Evolutionary conservation across 2,888 invertebrate species (phyloP), one percentile per base, ranked within the genome.

Genomic region (Pyrrhia umbra): DNA sequence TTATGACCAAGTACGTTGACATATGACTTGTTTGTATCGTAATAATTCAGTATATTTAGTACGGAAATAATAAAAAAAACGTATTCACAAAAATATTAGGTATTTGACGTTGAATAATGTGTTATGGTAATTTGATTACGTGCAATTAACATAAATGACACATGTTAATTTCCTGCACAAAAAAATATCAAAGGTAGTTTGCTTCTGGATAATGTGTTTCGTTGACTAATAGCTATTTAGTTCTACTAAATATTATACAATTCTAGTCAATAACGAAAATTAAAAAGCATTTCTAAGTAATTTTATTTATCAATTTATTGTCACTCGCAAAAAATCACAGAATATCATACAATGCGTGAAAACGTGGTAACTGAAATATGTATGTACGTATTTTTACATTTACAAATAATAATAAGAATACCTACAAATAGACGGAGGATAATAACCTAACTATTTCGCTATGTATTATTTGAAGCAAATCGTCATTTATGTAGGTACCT

Each of bases 1-100:
- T 86, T 80, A 54, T 68, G 70, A 65, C 70, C 71, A 77, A 30
- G 80, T 78, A 73, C 82, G 74, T 76, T 81, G 80, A 81, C 83
- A 79, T 71, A 72, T 39, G 66, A 74, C 51, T n/a, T n/a, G n/a
- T n/a, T n/a, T n/a, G n/a, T n/a, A n/a, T 65, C 20, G 54, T 69
- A 65, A 62, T 52, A 56, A 67, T 58, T 71, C 68, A 13, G 30
- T 30, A 30, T 30, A n/a, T n/a, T n/a, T n/a, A n/a, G n/a, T 68
- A 76, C 79, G 78, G 75, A 79, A 81, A 65, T 67, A 75, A n/a
- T n/a, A n/a, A n/a, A n/a, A n/a, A n/a, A n/a, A 61, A 40, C 56
- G 30, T 42, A 64, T 60, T 66, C 37, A 59, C 34, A 52, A 27
- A 66, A 66, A 66, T 69, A 59, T 62, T 30, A 30, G 30, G 30